Conservation (phyloP, 2,113 vertebrate species). For the Hydrolagus affinis region DNA sequence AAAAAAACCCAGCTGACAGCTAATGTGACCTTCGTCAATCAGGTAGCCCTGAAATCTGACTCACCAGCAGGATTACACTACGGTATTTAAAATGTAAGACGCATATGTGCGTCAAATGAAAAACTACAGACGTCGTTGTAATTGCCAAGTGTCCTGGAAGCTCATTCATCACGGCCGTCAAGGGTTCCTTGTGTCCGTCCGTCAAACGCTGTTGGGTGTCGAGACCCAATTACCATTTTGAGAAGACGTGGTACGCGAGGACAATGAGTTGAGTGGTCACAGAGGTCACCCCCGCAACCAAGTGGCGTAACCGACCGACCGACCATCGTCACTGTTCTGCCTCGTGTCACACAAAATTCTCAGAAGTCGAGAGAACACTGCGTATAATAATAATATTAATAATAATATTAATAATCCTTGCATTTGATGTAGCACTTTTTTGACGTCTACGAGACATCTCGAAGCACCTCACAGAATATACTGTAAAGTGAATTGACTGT, state of each 20-base stretch:
- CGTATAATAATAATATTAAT: too few relatives aligned
- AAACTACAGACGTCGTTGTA: not conserved
- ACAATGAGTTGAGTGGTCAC: not conserved
- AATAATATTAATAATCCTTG: too few relatives aligned
- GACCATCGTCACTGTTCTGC: too few relatives aligned
- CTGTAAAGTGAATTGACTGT: too few relatives aligned
- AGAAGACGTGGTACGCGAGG: not conserved
- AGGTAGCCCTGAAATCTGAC: not conserved
- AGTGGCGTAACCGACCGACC: not conserved
- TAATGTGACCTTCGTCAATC: slow-evolving; percentile 28
- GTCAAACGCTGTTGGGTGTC: not conserved
- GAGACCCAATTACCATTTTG: not conserved
- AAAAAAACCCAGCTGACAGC: not conserved
- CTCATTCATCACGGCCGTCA: slow-evolving; percentile 16
- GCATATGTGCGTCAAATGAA: not conserved
- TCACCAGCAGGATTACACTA: slow-evolving; percentile 13
- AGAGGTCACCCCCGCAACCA: too few relatives aligned
- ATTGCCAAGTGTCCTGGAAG: not conserved
- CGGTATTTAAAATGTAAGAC: slow-evolving; percentile 8
- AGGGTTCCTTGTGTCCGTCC: not conserved
- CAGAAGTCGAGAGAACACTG: too few relatives aligned
- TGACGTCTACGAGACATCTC: too few relatives aligned
- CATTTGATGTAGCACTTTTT: too few relatives aligned
- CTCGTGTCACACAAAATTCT: too few relatives aligned
- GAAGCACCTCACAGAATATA: too few relatives aligned